These are phyloP conservation scores for Hyposmocoma kahamanoa DNA, from an alignment of 1,140 invertebrate genomes.

Conservation along the genomic window DNA sequence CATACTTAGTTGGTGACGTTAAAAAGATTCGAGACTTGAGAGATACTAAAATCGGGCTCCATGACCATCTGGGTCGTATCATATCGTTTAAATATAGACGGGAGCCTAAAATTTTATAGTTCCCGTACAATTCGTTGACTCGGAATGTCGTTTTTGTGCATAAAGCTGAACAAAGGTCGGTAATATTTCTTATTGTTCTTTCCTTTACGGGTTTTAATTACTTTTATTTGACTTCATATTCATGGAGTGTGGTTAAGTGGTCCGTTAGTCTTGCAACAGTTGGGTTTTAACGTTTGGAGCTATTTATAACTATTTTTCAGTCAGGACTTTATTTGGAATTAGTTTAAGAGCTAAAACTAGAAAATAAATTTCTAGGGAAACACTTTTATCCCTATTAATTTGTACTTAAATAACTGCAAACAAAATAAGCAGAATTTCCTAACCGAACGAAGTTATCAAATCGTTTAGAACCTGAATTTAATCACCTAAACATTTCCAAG, in stretches of 20 bases:
- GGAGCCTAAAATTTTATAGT: slow-evolving; percentile 59
- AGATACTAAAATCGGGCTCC: slow-evolving; percentile 64
- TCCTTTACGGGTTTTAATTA: slow-evolving; percentile 10
- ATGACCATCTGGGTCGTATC: slow-evolving; percentile 67
- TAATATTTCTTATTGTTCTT: slow-evolving; percentile 16
- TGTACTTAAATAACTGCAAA: no score
- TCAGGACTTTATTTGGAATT: no score
- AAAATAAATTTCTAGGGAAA: no score
- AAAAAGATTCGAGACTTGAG: slow-evolving; percentile 60
- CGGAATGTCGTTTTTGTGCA: slow-evolving; percentile 33
- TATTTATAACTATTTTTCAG: no score
- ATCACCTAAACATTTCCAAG: neutral
- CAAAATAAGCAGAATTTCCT: no score
- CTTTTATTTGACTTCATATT: slow-evolving; percentile 1
- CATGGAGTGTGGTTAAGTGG: slow-evolving; percentile 1
- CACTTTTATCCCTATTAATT: no score
- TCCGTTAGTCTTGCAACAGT: no score
- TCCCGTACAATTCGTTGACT: slow-evolving; percentile 44
- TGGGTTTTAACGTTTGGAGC: no score
- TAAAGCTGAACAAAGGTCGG: no score
- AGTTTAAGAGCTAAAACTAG: no score
- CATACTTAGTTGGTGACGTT: slow-evolving; percentile 40
- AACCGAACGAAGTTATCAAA: no score
- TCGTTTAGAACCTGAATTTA: neutral
- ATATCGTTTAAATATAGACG: slow-evolving; percentile 64